Evolutionary conservation across 2,113 vertebrate species (phyloP).

Genomic region (Dicentrarchus labrax): DNA sequence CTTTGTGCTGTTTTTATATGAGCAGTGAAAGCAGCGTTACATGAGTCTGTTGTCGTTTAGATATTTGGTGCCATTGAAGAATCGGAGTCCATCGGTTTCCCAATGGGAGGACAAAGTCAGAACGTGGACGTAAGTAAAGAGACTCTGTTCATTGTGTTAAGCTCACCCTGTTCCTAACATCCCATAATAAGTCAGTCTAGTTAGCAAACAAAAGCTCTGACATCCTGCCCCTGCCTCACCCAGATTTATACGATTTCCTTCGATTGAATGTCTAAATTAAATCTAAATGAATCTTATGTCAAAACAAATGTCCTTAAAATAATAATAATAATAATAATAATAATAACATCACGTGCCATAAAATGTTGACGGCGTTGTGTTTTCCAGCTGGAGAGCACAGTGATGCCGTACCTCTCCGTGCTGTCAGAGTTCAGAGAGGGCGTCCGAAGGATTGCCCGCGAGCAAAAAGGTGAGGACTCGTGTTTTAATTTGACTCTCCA

Average conservation of each 20-base stretch:
- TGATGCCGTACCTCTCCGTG: constrained; percentile 94
- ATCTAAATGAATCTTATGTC: too few relatives aligned
- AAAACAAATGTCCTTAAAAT: too few relatives aligned
- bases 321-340: neutral
- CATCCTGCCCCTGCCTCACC: too few relatives aligned
- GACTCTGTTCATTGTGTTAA: too few relatives aligned
- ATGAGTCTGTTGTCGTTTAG: constrained; percentile 70
- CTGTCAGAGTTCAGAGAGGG: constrained; percentile 94
- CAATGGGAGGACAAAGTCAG: constrained; percentile 86
- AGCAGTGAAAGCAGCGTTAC: neutral
- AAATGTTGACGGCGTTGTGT: neutral
- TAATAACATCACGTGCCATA: neutral
- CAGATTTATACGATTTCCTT: neutral
- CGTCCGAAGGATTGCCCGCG: constrained; percentile 91
- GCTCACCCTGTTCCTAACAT: neutral
- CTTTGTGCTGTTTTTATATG: too few relatives aligned
- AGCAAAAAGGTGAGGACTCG: constrained; percentile 87
- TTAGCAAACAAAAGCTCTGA: neutral
- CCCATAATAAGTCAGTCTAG: neutral
- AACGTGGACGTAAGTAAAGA: constrained; percentile 87
- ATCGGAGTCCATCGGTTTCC: constrained; percentile 91
- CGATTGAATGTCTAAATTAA: neutral
- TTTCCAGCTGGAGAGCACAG: constrained; percentile 90
- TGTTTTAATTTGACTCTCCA: neutral
- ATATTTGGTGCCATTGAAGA: constrained; percentile 94